Percentiles rank a stretch among this genome's conserved stretches.
Evolutionary conservation across 2,888 invertebrate genomes (phyloP).

Genomic region (Tethea ocularis): DNA sequence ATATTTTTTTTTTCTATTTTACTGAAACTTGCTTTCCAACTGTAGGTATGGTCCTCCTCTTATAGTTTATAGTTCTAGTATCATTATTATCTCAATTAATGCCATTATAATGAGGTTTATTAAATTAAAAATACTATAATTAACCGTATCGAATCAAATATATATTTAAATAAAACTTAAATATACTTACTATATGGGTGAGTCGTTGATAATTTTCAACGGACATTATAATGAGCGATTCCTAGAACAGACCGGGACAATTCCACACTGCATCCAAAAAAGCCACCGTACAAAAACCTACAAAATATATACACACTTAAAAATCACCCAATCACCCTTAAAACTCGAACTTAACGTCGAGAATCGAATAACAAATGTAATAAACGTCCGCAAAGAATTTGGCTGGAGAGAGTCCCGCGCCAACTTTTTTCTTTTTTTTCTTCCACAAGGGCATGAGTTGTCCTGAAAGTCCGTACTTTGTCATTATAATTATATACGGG

Average conservation of each 20-base stretch:
- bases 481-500: constrained; percentile 11
- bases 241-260: constrained; percentile 57
- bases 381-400: background rate
- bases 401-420: constrained; percentile 33
- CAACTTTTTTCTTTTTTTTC: constrained; percentile 41
- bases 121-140: background rate
- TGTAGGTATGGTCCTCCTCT: no score
- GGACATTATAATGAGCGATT: constrained; percentile 56
- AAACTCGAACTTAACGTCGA: background rate
- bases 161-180: constrained; percentile 1
- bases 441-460: constrained; percentile 37
- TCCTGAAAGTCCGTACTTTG: constrained; percentile 24
- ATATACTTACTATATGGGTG: background rate
- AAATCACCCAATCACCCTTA: background rate
- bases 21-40: no score
- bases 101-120: background rate
- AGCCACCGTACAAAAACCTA: constrained; percentile 36
- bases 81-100: background rate
- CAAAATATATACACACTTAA: constrained; percentile 12
- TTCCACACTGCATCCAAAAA: constrained; percentile 50
- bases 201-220: constrained; percentile 1
- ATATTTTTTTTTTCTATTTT: no score
- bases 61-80: no score
- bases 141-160: background rate
- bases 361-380: constrained; percentile 3